phyloP scores from a whole-genome alignment of 2,113 vertebrate species.

The Cygnus buccinator region DNA sequence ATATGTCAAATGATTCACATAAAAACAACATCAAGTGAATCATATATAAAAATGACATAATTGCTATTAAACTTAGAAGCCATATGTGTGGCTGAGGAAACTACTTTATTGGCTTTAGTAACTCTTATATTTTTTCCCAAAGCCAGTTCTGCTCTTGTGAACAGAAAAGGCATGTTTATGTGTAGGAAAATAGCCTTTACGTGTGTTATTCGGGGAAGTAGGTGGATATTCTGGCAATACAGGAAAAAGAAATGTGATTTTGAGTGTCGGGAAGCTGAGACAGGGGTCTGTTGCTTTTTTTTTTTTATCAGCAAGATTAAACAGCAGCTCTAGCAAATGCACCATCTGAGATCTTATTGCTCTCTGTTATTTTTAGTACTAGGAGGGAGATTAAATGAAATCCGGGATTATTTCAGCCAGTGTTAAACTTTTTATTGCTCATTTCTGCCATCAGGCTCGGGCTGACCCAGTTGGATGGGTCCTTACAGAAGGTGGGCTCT shows the following conservation, averaged over 20 bases:
- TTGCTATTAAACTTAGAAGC: slow-evolving; percentile 71
- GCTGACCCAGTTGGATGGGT: slow-evolving; percentile 58
- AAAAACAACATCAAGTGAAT: slow-evolving; percentile 69
- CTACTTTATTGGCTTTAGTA: slow-evolving; percentile 71
- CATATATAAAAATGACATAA: slow-evolving; percentile 72
- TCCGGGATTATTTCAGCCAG: slow-evolving; percentile 67
- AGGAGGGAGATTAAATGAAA: slow-evolving; percentile 61
- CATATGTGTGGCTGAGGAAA: slow-evolving; percentile 71
- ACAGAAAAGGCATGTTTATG: slow-evolving; percentile 63
- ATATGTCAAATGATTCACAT: slow-evolving; percentile 72
- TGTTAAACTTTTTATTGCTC: slow-evolving; percentile 70
- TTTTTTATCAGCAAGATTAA: slow-evolving; percentile 44
- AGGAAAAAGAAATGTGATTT: slow-evolving; percentile 7
- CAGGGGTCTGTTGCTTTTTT: background rate
- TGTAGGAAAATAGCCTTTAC: slow-evolving; percentile 70
- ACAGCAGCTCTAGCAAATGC: background rate
- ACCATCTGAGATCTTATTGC: slow-evolving; percentile 64
- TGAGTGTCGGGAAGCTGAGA: slow-evolving; percentile 36
- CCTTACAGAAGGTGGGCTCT: background rate
- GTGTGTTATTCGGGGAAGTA: slow-evolving; percentile 65
- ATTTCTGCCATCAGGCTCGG: slow-evolving; percentile 39
- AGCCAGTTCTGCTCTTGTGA: slow-evolving; percentile 58
- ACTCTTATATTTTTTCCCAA: slow-evolving; percentile 66
- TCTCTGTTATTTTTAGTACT: slow-evolving; percentile 69
- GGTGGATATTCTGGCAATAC: slow-evolving; percentile 31